A percentile compares a stretch with the other conserved stretches of the same genome.
These are phyloP conservation scores for Littorina saxatilis DNA, from an alignment of 1,140 invertebrate species.

Conservation along the genomic window DNA sequence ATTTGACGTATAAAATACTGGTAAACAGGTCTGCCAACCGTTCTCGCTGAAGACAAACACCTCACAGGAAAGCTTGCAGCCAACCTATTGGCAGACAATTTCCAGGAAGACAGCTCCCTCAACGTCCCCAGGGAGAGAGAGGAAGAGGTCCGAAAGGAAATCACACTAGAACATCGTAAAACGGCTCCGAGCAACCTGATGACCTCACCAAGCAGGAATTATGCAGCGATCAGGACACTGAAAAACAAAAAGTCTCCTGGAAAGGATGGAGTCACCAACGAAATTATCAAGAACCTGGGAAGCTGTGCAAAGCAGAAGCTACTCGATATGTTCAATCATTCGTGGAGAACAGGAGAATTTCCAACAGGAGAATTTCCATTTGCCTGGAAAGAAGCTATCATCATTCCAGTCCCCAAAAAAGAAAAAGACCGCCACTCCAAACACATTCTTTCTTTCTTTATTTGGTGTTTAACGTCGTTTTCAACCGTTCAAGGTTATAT, in stretches of 20 bases:
- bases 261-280: neutral
- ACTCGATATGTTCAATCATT: neutral
- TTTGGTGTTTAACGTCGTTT: too few species aligned
- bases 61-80: neutral
- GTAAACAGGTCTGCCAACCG: too few species aligned
- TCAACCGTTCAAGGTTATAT: too few species aligned
- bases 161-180: neutral
- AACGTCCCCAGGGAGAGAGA: neutral
- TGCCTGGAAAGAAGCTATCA: too few species aligned
- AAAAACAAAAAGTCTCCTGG: neutral
- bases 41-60: neutral
- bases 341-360: neutral
- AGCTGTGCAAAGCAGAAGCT: neutral
- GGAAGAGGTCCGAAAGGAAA: neutral
- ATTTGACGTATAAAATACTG: too few species aligned
- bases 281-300: neutral
- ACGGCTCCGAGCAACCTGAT: neutral
- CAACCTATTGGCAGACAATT: neutral
- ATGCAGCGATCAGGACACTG: neutral
- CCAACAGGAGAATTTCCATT: neutral
- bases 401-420: constrained; percentile 1
- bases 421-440: neutral
- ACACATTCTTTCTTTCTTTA: too few species aligned
- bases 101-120: neutral
- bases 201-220: neutral